Conservation (phyloP, 2,797 vertebrate species). For the Phoxinus dragarum region DNA sequence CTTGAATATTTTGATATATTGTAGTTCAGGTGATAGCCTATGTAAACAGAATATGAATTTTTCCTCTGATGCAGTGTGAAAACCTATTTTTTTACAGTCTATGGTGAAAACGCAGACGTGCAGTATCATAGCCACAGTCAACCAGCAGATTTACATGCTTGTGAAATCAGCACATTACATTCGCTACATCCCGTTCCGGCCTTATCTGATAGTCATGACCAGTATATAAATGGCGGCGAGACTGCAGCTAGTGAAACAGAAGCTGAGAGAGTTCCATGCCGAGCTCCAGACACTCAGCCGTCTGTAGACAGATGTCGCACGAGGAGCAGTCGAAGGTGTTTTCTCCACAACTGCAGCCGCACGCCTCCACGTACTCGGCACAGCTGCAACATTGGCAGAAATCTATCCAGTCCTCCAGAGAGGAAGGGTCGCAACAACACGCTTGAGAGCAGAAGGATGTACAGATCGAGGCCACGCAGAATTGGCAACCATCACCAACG, state of each 20-base stretch:
- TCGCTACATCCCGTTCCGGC: slow-evolving; percentile 28
- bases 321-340: slow-evolving; percentile 62
- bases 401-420: slow-evolving; percentile 67
- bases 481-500: slow-evolving; percentile 61
- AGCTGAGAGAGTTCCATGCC: slow-evolving; percentile 81
- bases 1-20: background rate
- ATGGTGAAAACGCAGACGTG: slow-evolving; percentile 31
- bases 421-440: slow-evolving; percentile 66
- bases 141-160: slow-evolving; percentile 30
- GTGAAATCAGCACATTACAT: slow-evolving; percentile 12
- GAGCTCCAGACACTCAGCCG: slow-evolving; percentile 81
- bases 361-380: slow-evolving; percentile 51
- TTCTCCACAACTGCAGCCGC: slow-evolving; percentile 53
- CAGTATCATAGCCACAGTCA: slow-evolving; percentile 26
- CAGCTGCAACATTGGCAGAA: slow-evolving; percentile 59
- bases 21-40: background rate
- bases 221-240: background rate
- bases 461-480: slow-evolving; percentile 67
- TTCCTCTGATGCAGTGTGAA: slow-evolving; percentile 2
- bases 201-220: slow-evolving; percentile 18
- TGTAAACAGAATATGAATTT: background rate
- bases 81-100: too few species aligned
- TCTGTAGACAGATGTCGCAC: slow-evolving; percentile 74
- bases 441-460: slow-evolving; percentile 56
- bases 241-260: slow-evolving; percentile 72